phyloP scores from a whole-genome alignment of 2,797 vertebrate species.

The Gymnodraco acuticeps region DNA sequence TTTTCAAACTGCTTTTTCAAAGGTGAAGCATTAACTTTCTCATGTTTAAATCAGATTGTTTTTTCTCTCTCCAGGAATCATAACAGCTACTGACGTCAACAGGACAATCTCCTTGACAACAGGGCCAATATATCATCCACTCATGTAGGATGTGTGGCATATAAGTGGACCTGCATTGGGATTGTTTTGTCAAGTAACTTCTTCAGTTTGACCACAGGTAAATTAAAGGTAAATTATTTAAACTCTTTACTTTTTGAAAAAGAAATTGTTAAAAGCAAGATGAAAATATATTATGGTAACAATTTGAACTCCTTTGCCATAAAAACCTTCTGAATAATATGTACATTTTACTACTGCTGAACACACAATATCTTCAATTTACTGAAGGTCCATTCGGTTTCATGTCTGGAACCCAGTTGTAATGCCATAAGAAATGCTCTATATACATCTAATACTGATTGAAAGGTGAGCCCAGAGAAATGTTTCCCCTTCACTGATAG shows the following conservation, averaged over 20 bases:
- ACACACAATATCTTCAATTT: neutral
- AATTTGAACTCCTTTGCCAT: neutral
- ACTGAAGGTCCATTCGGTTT: no score
- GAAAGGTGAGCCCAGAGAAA: constrained; percentile 11
- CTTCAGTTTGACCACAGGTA: neutral
- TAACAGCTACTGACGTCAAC: neutral
- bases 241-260: neutral
- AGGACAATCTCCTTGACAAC: neutral
- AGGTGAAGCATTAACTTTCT: neutral
- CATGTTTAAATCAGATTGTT: neutral
- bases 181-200: neutral
- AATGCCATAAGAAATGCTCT: neutral
- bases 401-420: neutral
- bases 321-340: neutral
- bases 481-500: neutral
- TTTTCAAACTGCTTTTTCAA: neutral
- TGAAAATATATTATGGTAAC: no score
- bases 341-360: neutral
- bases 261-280: neutral
- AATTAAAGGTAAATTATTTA: neutral
- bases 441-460: neutral
- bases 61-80: neutral
- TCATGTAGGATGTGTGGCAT: neutral
- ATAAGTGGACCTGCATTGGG: neutral
- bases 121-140: neutral